These are phyloP conservation scores for Orthochromis indermauri DNA, from an alignment of 2,113 vertebrate genomes.

Conservation along the genomic window DNA sequence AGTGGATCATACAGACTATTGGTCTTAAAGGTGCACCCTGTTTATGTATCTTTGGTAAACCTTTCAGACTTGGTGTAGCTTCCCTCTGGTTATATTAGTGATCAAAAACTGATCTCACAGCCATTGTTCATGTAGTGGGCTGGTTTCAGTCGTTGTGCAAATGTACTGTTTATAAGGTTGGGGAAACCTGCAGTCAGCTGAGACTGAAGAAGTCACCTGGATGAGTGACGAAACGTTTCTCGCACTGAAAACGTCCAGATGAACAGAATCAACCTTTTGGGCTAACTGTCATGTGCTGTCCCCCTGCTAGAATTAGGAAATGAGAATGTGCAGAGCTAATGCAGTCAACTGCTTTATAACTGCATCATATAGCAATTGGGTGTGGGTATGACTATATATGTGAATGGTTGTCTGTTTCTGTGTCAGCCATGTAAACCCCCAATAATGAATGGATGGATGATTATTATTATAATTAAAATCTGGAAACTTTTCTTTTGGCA, in stretches of 20 bases:
- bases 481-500: not conserved
- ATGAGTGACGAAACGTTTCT: not conserved
- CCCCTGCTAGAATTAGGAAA: not conserved
- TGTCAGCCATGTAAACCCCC: not conserved
- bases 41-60: not conserved
- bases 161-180: fast-evolving
- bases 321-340: not conserved
- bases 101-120: not conserved
- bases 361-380: not conserved
- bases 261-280: not conserved
- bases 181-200: not conserved
- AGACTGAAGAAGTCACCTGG: fast-evolving
- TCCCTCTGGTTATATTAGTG: not conserved
- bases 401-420: not conserved
- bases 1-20: too few species aligned
- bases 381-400: too few species aligned
- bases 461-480: not conserved
- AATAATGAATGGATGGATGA: not conserved
- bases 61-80: not conserved
- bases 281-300: not conserved
- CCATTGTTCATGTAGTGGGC: not conserved
- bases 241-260: not conserved
- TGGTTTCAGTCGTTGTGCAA: not conserved
- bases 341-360: not conserved
- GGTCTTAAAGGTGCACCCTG: too few species aligned